Conservation (phyloP, 2,113 vertebrate genomes). For the Melanotaenia duboulayi region DNA sequence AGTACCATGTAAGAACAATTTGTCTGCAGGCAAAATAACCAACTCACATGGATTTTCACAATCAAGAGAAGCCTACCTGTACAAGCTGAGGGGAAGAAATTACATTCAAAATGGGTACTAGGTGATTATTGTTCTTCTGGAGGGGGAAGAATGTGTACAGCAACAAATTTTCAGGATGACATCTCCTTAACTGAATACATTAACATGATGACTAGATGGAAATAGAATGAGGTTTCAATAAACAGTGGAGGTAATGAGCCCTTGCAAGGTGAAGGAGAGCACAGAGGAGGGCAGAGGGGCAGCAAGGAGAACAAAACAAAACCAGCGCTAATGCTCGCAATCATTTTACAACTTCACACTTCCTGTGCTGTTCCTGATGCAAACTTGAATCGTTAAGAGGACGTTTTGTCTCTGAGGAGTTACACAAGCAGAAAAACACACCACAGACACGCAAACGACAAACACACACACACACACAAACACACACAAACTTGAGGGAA, state of each 20-base stretch:
- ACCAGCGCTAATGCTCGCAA: constrained; percentile 19
- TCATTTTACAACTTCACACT: constrained; percentile 37
- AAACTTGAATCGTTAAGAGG: constrained; percentile 66
- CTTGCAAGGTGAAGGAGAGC: constrained; percentile 57
- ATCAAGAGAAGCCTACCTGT: neutral
- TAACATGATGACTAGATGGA: constrained; percentile 46
- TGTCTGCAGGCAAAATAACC: no score
- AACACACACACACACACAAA: constrained; percentile 11
- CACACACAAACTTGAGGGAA: constrained; percentile 68
- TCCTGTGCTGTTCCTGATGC: constrained; percentile 50
- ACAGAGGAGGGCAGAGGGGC: constrained; percentile 3
- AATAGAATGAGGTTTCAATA: constrained; percentile 39
- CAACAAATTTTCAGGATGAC: constrained; percentile 41
- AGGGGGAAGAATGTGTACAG: neutral
- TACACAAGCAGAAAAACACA: constrained; percentile 50
- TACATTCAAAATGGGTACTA: neutral
- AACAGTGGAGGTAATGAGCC: constrained; percentile 51
- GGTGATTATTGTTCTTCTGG: neutral
- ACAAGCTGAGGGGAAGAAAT: neutral
- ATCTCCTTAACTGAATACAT: constrained; percentile 43
- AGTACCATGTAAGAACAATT: no score
- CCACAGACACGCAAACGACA: constrained; percentile 1
- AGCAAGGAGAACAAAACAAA: constrained; percentile 12
- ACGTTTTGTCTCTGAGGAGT: constrained; percentile 65
- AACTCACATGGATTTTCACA: no score